These are phyloP conservation scores for Aptenodytes patagonicus DNA, from an alignment of 2,113 vertebrate genomes.

Conservation along the genomic window DNA sequence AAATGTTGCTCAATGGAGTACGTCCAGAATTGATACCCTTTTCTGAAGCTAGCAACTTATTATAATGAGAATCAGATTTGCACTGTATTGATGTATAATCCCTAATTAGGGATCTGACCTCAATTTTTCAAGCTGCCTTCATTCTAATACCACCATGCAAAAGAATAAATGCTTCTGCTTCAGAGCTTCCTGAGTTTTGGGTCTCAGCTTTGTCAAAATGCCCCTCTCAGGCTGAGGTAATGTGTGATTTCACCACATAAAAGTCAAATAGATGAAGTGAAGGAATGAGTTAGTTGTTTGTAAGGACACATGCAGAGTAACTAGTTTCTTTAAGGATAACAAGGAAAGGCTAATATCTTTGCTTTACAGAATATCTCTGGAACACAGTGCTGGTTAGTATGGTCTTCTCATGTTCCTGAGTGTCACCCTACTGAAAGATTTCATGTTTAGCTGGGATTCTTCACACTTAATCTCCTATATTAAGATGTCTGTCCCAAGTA, in stretches of 20 bases:
- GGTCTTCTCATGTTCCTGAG: not conserved
- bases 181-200: not conserved
- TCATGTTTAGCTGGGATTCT: not conserved
- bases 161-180: not conserved
- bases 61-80: not conserved
- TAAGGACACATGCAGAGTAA: not conserved
- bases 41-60: constrained; percentile 8
- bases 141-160: not conserved
- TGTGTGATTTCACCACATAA: not conserved
- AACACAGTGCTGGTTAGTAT: not conserved
- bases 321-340: not conserved
- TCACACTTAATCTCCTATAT: not conserved
- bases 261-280: not conserved
- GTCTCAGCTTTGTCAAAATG: not conserved
- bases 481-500: not conserved
- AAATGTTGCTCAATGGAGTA: not conserved
- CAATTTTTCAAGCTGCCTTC: not conserved
- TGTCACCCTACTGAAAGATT: not conserved
- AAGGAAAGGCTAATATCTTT: not conserved
- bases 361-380: not conserved
- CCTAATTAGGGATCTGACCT: not conserved
- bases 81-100: not conserved
- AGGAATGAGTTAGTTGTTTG: not conserved
- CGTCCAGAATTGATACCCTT: not conserved
- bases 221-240: not conserved